Base-by-base conservation (phyloP, 2,888 invertebrate genomes). In the Caenorhabditis sp. region DNA sequence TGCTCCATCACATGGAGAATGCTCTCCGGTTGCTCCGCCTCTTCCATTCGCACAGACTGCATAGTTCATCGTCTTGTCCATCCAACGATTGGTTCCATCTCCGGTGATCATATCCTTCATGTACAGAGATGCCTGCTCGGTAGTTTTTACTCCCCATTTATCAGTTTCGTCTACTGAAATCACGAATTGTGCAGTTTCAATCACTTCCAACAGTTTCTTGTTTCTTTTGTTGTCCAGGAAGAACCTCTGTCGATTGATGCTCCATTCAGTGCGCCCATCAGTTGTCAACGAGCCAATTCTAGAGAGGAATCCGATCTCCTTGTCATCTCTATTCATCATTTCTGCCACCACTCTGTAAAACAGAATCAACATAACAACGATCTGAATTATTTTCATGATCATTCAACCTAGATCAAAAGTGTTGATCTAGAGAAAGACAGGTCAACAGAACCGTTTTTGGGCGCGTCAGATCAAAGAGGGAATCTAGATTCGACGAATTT, bases 21-120 rank as follows among this genome's bases (percentile, higher is more conserved):
- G 91, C 26, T 91, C 91, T 3, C 87, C 88, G 1, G 89, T 90
- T n/a, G 90, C 91, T 41, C 91, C 91, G 73, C 82, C 84, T 82
- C 80, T 73, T 38, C 86, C 87, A 58, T 88, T 81, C 10, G 87
- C 81, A 58, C 88, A 88, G 26, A 82, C 85, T 26, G 84, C 81
- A 73, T 89, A 90, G 79, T 91, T 91, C 56, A 91, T 79, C 8
- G 89, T 85, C 79, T 91, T 91, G 82, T 91, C 91, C 16, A 80
- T 84, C 91, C 91, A 91, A 28, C 90, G 82, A 70, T 91, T 89
- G 0, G 69, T 74, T 49, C 90, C 90, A 64, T 89, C 77, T 22
- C 91, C 91, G 0, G 89, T 86, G 22, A 91, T 56, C 89, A 89
- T 90, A 22, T 79, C 81, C 14, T 79, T 77, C 86, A 90, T 74